These are phyloP conservation scores for Leucosticte australis DNA, from an alignment of 2,113 vertebrate genomes.

Conservation along the genomic window DNA sequence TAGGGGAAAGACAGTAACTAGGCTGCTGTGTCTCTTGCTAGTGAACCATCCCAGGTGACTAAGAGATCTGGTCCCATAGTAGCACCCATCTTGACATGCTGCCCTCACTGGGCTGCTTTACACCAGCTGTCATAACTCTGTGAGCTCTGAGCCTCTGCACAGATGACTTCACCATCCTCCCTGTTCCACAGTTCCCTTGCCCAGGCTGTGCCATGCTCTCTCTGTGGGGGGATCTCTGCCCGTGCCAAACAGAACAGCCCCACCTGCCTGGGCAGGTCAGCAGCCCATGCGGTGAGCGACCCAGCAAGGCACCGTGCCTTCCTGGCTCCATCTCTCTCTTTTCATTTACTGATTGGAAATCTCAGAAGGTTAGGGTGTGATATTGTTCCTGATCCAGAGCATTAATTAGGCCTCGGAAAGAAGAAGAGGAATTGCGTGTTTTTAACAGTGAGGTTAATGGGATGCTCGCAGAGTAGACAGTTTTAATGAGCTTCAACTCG, in stretches of 20 bases:
- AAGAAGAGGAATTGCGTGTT: slow-evolving; percentile 78
- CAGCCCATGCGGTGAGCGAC: not conserved
- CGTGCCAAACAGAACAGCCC: not conserved
- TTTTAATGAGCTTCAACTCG: slow-evolving; percentile 88
- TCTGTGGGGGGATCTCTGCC: not conserved
- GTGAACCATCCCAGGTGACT: not conserved
- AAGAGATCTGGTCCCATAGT: not conserved
- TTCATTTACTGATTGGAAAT: slow-evolving; percentile 67
- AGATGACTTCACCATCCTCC: not conserved
- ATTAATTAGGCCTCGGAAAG: slow-evolving; percentile 81
- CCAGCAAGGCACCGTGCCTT: not conserved
- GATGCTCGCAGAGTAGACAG: slow-evolving; percentile 84
- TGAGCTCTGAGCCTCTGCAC: not conserved
- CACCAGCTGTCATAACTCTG: not conserved
- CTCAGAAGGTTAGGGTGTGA: slow-evolving; percentile 68
- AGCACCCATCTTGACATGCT: rapidly evolving
- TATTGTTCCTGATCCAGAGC: slow-evolving; percentile 74
- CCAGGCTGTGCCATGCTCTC: rapidly evolving
- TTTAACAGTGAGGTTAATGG: slow-evolving; percentile 85
- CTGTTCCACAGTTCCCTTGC: rapidly evolving
- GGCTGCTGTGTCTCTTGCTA: not conserved
- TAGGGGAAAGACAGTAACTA: not conserved
- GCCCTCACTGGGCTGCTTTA: not conserved
- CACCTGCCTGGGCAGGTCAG: slow-evolving; percentile 49
- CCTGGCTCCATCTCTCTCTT: not conserved